A percentile compares a stretch with the other conserved stretches of the same genome.
Conservation (phyloP, 2,888 invertebrate genomes). For the Heliconius erato region DNA sequence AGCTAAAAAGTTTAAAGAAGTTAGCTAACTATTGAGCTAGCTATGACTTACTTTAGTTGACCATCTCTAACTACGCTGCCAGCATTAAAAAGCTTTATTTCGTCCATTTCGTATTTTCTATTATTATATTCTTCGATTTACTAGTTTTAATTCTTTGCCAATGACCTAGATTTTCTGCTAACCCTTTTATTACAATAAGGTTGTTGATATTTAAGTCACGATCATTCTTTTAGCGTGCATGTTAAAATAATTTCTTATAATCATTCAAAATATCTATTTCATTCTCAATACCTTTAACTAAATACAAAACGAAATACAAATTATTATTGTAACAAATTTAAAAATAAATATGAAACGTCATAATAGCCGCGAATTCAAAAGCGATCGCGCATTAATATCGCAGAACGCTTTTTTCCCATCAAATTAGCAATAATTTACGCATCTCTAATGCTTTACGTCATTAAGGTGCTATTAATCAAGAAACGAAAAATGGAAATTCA, state of each 20-base stretch:
- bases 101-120: too few relatives aligned
- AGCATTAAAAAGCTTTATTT: too few relatives aligned
- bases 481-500: conserved; percentile 57
- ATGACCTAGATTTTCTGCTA: too few relatives aligned
- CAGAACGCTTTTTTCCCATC: conserved; percentile 53
- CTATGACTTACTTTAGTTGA: too few relatives aligned
- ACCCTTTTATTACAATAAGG: too few relatives aligned
- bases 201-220: too few relatives aligned
- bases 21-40: too few relatives aligned
- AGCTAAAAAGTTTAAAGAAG: not conserved
- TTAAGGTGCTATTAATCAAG: conserved; percentile 83
- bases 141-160: too few relatives aligned
- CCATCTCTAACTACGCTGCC: too few relatives aligned
- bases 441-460: conserved; percentile 77
- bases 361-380: conserved; percentile 25
- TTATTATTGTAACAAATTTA: not conserved
- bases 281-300: not conserved
- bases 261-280: not conserved
- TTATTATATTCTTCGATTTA: too few relatives aligned
- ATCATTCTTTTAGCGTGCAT: too few relatives aligned
- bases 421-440: conserved; percentile 76
- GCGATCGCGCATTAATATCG: conserved; percentile 28
- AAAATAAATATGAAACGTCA: conserved; percentile 6
- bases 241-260: too few relatives aligned
- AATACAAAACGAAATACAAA: not conserved